These are phyloP conservation scores for Stegastes partitus DNA, from an alignment of 2,113 vertebrate species.

Conservation along the genomic window DNA sequence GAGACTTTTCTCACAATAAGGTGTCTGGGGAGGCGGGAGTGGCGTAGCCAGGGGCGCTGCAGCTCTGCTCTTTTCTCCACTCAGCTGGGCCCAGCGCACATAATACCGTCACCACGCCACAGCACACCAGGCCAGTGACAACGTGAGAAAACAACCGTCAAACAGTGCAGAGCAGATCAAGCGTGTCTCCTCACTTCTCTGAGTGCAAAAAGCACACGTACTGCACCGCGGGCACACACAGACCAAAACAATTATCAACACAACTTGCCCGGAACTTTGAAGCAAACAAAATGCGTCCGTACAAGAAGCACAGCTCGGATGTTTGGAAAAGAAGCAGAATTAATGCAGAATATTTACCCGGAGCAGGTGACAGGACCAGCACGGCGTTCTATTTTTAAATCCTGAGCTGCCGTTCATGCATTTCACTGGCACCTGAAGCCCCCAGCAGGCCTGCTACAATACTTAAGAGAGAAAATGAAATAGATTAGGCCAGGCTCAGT, in stretches of 20 bases:
- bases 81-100: slow-evolving; percentile 82
- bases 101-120: slow-evolving; percentile 89
- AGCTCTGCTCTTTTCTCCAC: slow-evolving; percentile 80
- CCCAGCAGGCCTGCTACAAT: slow-evolving; percentile 13
- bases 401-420: slow-evolving; percentile 2
- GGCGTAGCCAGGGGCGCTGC: slow-evolving; percentile 72
- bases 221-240: slow-evolving; percentile 40
- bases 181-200: slow-evolving; percentile 82
- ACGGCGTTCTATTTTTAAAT: neutral
- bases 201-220: slow-evolving; percentile 82
- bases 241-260: slow-evolving; percentile 56
- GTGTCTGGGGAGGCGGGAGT: slow-evolving; percentile 85
- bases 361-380: neutral
- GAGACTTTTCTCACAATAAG: slow-evolving; percentile 97
- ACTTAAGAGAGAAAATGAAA: slow-evolving; percentile 47
- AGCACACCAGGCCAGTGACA: slow-evolving; percentile 90
- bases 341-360: neutral
- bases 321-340: slow-evolving; percentile 4
- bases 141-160: slow-evolving; percentile 95
- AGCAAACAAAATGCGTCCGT: slow-evolving; percentile 8
- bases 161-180: slow-evolving; percentile 88
- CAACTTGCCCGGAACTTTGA: slow-evolving; percentile 13
- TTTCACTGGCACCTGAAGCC: slow-evolving; percentile 26
- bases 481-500: slow-evolving; percentile 46
- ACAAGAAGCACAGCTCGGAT: neutral